phyloP scores from a whole-genome alignment of 2,888 invertebrate species.

The Acanthococcus lagerstroemiae region DNA sequence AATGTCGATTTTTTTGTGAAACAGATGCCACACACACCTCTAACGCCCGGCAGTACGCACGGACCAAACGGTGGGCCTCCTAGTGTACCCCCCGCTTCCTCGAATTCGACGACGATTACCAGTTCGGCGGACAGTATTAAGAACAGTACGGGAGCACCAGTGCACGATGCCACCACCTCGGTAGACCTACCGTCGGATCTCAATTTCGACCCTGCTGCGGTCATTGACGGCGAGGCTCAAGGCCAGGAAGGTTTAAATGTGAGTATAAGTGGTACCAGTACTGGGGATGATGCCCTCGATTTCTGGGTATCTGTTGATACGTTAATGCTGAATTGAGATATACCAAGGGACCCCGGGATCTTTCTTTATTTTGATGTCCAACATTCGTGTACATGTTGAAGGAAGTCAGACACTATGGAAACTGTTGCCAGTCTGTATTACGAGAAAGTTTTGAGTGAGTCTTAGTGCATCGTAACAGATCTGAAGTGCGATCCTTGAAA shows the following conservation, averaged over 20 bases:
- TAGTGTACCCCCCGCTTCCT: conserved; percentile 63
- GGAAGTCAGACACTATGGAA: too few species aligned
- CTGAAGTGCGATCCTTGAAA: too few species aligned
- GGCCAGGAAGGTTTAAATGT: conserved; percentile 81
- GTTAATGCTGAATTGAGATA: too few species aligned
- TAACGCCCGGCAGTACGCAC: conserved; percentile 68
- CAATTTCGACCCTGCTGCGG: conserved; percentile 86
- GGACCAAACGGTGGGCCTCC: conserved; percentile 70
- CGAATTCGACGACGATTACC: conserved; percentile 28
- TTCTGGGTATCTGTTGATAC: too few species aligned
- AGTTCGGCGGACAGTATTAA: conserved; percentile 4
- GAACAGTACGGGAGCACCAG: neutral
- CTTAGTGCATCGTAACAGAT: too few species aligned
- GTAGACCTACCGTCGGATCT: conserved; percentile 78
- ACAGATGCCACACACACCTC: conserved; percentile 75
- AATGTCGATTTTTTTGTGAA: too few species aligned
- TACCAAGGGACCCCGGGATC: too few species aligned
- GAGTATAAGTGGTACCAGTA: conserved; percentile 45
- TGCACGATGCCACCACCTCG: conserved; percentile 46
- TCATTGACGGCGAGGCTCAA: conserved; percentile 83
- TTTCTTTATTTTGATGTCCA: too few species aligned
- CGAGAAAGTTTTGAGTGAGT: too few species aligned
- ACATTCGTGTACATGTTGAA: too few species aligned
- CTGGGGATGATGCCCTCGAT: too few species aligned
- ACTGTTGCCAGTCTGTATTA: too few species aligned